Evolutionary conservation across 2,888 invertebrate genomes (phyloP).

Genomic region (Seira musarum): DNA sequence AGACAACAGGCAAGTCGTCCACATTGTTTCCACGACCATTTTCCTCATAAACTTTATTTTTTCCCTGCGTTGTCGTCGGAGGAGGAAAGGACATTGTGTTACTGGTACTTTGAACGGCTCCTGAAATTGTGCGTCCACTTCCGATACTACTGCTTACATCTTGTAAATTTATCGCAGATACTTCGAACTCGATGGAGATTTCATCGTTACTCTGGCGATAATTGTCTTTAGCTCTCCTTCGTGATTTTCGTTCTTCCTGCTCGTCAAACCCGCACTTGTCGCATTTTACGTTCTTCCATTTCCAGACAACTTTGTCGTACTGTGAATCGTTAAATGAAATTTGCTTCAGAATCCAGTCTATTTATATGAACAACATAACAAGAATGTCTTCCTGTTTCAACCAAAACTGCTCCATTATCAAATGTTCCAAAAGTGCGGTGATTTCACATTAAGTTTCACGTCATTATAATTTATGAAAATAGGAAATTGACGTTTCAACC

Average conservation of each 20-base stretch:
- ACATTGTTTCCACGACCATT: too few relatives aligned
- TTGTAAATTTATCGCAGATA: slow-evolving; percentile 48
- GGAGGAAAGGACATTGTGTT: background rate
- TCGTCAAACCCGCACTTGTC: background rate
- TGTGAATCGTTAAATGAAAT: slow-evolving; percentile 17
- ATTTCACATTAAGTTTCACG: too few relatives aligned
- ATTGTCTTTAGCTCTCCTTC: background rate
- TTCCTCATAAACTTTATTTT: too few relatives aligned
- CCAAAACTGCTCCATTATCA: too few relatives aligned
- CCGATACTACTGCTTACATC: slow-evolving; percentile 36
- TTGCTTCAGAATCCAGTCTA: too few relatives aligned
- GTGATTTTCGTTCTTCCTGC: background rate
- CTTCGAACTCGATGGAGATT: slow-evolving; percentile 64
- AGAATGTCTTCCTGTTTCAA: too few relatives aligned
- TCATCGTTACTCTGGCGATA: slow-evolving; percentile 47
- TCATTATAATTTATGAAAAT: too few relatives aligned
- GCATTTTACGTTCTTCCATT: slow-evolving; percentile 58
- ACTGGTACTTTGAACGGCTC: slow-evolving; percentile 1
- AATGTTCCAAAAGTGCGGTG: too few relatives aligned
- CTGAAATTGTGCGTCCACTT: slow-evolving; percentile 13
- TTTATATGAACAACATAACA: too few relatives aligned
- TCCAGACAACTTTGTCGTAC: slow-evolving; percentile 62
- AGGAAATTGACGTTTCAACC: too few relatives aligned
- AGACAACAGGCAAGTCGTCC: too few relatives aligned
- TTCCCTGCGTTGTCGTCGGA: slow-evolving; percentile 5